These are phyloP conservation scores for Scrobipalpa atriplicella DNA, from an alignment of 2,888 invertebrate species.

Conservation along the genomic window DNA sequence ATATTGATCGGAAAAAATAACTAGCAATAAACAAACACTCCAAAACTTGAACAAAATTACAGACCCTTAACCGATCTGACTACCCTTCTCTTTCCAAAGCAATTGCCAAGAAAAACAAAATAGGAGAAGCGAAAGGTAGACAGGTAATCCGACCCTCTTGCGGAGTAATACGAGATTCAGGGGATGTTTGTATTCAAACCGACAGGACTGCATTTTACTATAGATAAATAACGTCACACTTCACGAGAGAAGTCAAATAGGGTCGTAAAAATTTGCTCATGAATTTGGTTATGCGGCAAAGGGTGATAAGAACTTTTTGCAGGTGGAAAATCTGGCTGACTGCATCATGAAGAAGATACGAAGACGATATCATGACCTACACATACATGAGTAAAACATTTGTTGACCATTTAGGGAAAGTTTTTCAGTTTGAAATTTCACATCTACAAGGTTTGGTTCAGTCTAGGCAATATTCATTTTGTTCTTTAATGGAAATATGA, in stretches of 20 bases:
- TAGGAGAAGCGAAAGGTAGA: background rate
- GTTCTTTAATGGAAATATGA: slow-evolving; percentile 49
- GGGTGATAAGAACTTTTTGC: background rate
- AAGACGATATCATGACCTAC: no score
- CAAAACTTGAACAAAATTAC: background rate
- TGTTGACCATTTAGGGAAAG: no score
- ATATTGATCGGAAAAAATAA: background rate
- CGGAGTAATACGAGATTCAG: slow-evolving; percentile 4
- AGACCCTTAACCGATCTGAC: background rate
- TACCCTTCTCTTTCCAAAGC: background rate
- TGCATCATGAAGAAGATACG: no score
- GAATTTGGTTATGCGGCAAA: background rate
- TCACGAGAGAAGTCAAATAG: background rate
- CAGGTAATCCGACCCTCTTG: slow-evolving; percentile 9
- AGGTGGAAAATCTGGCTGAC: no score
- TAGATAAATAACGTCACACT: background rate
- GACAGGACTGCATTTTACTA: slow-evolving; percentile 8
- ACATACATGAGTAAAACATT: no score
- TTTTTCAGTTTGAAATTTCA: no score
- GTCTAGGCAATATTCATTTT: slow-evolving; percentile 45
- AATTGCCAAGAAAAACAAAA: slow-evolving; percentile 3
- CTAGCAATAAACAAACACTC: background rate
- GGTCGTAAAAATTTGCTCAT: background rate
- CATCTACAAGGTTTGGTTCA: background rate
- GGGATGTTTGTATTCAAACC: background rate